Conservation (phyloP, 2,888 invertebrate genomes). For the Eutolmus rufibarbis region DNA sequence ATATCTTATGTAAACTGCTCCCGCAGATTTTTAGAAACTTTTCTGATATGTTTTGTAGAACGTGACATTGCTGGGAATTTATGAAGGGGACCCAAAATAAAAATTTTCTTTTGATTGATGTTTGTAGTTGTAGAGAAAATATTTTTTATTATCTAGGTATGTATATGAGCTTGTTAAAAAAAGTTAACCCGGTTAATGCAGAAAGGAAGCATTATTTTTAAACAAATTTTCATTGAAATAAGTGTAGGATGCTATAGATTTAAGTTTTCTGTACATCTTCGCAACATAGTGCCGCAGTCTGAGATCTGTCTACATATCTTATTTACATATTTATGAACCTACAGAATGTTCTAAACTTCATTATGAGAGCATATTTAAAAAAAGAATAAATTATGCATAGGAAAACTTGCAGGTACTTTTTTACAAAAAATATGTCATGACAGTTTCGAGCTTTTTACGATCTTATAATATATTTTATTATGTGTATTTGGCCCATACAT, state of each 20-base stretch:
- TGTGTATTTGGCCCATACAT: background rate
- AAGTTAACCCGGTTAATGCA: background rate
- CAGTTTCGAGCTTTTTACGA: too few relatives aligned
- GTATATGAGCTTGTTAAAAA: background rate
- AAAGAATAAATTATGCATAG: too few relatives aligned
- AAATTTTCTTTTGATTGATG: background rate
- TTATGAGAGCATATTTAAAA: too few relatives aligned
- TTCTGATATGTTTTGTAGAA: constrained; percentile 15
- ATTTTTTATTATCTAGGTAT: background rate
- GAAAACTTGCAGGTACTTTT: too few relatives aligned
- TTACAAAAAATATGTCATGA: too few relatives aligned
- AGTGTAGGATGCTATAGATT: too few relatives aligned
- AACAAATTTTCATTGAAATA: background rate
- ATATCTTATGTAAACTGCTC: constrained; percentile 22
- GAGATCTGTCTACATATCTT: too few relatives aligned
- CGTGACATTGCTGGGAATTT: background rate
- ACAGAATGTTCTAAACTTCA: too few relatives aligned
- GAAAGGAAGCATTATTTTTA: background rate
- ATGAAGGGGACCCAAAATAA: background rate
- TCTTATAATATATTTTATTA: too few relatives aligned
- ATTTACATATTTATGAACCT: too few relatives aligned
- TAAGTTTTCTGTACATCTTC: too few relatives aligned
- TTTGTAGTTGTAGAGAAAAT: background rate
- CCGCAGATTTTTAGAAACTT: constrained; percentile 29
- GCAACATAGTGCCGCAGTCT: too few relatives aligned